These are phyloP conservation scores for Tineola bisselliella DNA, from an alignment of 2,888 invertebrate species.

Conservation along the genomic window DNA sequence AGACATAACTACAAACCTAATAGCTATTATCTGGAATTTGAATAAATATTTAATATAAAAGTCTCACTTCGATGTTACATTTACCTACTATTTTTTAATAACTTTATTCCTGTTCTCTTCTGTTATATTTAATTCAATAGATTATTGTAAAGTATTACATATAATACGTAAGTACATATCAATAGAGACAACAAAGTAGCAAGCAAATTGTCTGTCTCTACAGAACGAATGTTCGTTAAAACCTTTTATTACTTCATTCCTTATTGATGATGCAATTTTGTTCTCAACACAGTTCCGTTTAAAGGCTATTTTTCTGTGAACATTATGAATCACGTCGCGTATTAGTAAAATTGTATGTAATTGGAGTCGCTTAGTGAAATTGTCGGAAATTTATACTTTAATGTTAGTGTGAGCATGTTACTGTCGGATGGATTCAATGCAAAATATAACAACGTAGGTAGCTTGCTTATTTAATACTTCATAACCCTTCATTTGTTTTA, in stretches of 20 bases:
- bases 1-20: too few species aligned
- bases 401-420: not conserved
- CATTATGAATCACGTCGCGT: not conserved
- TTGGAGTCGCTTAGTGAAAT: slow-evolving; percentile 8
- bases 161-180: not conserved
- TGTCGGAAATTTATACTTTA: slow-evolving; percentile 1
- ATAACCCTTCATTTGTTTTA: too few species aligned
- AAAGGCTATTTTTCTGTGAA: not conserved
- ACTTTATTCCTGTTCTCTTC: too few species aligned
- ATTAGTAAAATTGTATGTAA: slow-evolving; percentile 8
- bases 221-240: not conserved
- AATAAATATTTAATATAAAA: too few species aligned
- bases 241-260: not conserved
- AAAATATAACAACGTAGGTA: too few species aligned
- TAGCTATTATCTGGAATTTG: too few species aligned
- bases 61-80: too few species aligned
- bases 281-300: not conserved
- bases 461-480: too few species aligned
- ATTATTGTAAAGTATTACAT: not conserved
- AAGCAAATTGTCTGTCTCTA: not conserved
- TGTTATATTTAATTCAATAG: too few species aligned
- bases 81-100: too few species aligned
- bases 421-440: not conserved
- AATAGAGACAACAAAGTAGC: not conserved
- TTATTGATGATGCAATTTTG: not conserved